Evolutionary conservation across 2,113 vertebrate genomes (phyloP).

Genomic region (Phrynocephalus versicolor): DNA sequence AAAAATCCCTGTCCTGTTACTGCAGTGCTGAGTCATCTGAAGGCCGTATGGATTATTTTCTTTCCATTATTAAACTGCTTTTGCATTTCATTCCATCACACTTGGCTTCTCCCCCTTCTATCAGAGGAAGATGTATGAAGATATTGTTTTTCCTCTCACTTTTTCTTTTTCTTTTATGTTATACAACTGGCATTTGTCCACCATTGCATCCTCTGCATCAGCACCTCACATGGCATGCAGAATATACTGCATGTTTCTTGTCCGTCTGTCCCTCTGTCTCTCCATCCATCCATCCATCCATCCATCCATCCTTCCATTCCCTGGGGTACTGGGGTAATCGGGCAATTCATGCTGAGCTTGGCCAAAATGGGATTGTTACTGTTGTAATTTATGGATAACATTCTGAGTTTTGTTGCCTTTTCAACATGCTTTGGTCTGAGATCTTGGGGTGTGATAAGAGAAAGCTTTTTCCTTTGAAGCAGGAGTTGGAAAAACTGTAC

Average conservation of each 20-base stretch:
- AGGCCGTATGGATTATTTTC: background rate
- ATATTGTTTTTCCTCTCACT: background rate
- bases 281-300: no score
- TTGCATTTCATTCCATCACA: conserved; percentile 15
- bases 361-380: background rate
- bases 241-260: conserved; percentile 29
- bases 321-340: background rate
- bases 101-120: background rate
- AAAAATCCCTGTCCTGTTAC: background rate
- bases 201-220: conserved; percentile 44
- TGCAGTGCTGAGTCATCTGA: background rate
- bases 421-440: background rate
- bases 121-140: background rate
- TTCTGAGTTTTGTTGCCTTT: background rate
- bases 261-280: no score
- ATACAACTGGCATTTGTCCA: conserved; percentile 44
- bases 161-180: conserved; percentile 42
- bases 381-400: background rate
- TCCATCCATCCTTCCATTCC: no score
- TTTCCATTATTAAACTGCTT: background rate
- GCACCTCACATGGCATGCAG: conserved; percentile 49
- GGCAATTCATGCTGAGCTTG: background rate
- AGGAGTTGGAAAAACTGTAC: no score
- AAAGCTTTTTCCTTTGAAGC: background rate
- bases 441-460: fast-evolving